phyloP scores from a whole-genome alignment of 2,113 vertebrate genomes.

The Anas platyrhynchos region DNA sequence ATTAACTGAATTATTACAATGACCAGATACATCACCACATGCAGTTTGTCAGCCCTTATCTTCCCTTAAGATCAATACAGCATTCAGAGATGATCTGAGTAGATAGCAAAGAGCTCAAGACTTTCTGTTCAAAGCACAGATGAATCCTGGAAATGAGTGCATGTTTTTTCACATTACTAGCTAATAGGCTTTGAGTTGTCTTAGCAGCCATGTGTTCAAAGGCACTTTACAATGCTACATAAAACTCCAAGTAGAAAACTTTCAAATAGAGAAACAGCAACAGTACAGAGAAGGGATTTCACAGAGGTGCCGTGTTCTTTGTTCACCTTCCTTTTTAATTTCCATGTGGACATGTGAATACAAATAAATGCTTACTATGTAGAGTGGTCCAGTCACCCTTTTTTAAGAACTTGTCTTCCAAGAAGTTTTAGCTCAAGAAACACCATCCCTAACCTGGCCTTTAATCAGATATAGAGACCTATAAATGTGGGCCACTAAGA shows the following conservation, averaged over 20 bases:
- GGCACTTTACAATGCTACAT: not conserved
- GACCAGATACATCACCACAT: not conserved
- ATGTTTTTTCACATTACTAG: not conserved
- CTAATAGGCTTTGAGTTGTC: not conserved
- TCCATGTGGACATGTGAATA: not conserved
- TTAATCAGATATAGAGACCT: not conserved
- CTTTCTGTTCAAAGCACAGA: not conserved
- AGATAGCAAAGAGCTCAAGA: not conserved
- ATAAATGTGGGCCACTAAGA: not conserved
- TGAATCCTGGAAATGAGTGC: not conserved
- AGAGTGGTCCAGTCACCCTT: not conserved
- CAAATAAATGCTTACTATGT: not conserved
- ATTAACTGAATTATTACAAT: not conserved
- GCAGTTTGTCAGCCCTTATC: not conserved
- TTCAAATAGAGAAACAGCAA: not conserved
- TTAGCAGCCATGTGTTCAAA: not conserved
- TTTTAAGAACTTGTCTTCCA: not conserved
- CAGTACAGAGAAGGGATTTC: accelerated
- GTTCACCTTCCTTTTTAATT: not conserved
- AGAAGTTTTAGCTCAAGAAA: not conserved
- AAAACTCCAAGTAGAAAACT: not conserved
- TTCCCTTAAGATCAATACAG: not conserved
- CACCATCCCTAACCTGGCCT: not conserved
- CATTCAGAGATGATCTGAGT: not conserved
- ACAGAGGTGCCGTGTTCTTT: not conserved